Conservation (phyloP, 2,113 vertebrate species). For the Rostratula benghalensis region DNA sequence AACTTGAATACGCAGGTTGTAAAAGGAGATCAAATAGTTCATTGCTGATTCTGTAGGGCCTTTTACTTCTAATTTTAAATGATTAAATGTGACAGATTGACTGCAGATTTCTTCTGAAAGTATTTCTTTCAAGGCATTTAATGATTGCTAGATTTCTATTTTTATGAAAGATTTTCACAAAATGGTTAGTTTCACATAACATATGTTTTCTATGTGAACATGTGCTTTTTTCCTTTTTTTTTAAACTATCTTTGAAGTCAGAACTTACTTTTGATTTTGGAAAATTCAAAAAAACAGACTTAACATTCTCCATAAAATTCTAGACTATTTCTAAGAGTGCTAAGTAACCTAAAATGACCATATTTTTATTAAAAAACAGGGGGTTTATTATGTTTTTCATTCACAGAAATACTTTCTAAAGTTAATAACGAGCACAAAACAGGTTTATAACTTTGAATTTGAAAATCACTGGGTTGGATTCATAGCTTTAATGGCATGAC, state of each 20-base stretch:
- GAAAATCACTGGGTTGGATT: neutral
- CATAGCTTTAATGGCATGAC: neutral
- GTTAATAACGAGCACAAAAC: neutral
- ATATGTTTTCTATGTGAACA: neutral
- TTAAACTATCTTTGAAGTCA: neutral
- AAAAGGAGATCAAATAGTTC: neutral
- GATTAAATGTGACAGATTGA: neutral
- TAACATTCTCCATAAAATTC: neutral
- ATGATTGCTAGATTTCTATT: neutral
- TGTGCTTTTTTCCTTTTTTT: neutral
- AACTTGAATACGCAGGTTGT: neutral
- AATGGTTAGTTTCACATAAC: neutral
- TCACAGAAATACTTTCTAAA: neutral
- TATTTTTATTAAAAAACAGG: neutral
- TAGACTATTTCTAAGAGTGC: neutral
- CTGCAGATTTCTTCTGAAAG: neutral
- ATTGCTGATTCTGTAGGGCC: neutral
- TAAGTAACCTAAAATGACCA: neutral
- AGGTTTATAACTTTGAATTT: neutral
- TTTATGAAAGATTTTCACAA: neutral
- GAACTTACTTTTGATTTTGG: neutral
- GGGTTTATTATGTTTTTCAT: neutral
- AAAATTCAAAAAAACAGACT: neutral
- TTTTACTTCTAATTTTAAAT: neutral
- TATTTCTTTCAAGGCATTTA: neutral